phyloP scores from a whole-genome alignment of 2,113 vertebrate genomes.

The Megaleporinus macrocephalus region DNA sequence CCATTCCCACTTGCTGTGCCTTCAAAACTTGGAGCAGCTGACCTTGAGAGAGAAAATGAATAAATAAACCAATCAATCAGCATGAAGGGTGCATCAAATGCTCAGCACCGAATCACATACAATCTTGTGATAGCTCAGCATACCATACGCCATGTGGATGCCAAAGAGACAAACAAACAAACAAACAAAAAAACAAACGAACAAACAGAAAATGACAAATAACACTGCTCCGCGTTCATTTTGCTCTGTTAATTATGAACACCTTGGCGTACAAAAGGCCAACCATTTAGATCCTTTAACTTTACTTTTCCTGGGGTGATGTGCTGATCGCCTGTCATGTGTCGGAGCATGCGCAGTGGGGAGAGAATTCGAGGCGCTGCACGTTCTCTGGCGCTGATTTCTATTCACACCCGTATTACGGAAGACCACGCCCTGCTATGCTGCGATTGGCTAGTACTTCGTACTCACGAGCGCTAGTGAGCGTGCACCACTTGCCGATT shows the following conservation, averaged over 20 bases:
- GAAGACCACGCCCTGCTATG: background rate
- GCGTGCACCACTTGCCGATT: background rate
- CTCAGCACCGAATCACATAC: background rate
- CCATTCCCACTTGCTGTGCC: background rate
- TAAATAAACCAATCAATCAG: background rate
- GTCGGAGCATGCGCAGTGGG: slow-evolving; percentile 79
- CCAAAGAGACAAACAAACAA: too few relatives aligned
- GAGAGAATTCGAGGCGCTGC: slow-evolving; percentile 70
- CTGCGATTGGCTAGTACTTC: background rate
- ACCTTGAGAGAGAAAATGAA: slow-evolving; percentile 33
- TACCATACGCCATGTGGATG: too few relatives aligned
- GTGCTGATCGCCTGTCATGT: slow-evolving; percentile 77
- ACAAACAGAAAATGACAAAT: too few relatives aligned
- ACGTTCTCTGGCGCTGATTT: slow-evolving; percentile 52
- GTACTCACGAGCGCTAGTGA: background rate
- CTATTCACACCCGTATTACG: background rate
- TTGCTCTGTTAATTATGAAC: slow-evolving; percentile 28
- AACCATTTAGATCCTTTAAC: slow-evolving; percentile 77
- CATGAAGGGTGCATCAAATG: too few relatives aligned
- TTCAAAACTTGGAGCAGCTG: slow-evolving; percentile 5
- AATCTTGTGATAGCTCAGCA: too few relatives aligned
- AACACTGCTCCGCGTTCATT: too few relatives aligned
- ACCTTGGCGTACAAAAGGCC: slow-evolving; percentile 56
- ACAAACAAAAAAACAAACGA: too few relatives aligned
- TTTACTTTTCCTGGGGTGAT: slow-evolving; percentile 73